Base-by-base conservation (phyloP, 2,888 invertebrate genomes). In the Himalopsyche anomala region DNA sequence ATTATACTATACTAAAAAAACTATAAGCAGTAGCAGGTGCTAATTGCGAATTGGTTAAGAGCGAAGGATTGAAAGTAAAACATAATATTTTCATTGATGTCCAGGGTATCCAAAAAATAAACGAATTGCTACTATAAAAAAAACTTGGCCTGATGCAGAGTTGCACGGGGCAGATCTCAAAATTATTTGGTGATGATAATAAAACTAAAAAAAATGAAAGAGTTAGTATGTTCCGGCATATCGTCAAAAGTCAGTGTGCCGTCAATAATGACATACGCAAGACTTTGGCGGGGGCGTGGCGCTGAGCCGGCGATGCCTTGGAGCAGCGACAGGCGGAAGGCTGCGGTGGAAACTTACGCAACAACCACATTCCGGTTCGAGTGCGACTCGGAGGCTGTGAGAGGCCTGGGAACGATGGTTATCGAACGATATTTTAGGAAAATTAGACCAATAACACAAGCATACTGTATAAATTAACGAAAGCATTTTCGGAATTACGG, bases 391-490 rank as follows among this genome's bases (percentile, higher is more conserved):
- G 38, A 74, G 74, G 74, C 74, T 36, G 74, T 36, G 28, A 36
- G 28, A 36, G 28, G 74, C 74, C 28, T 36, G 74, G 74, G 74
- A 74, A 74, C 36, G 74, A 74, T 74, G 74, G 36, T 36, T 36
- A 74, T 74, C 74, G 74, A 36, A 36, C 74, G 36, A 74, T 74
- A 74, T 74, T 74, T n/a, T 74, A 74, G 28, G 28, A 28, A 74
- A 74, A 74, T 74, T 74, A 74, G 74, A 74, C 12, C 74, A 74
- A 74, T 74, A 74, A 74, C n/a, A 28, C 12, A 74, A 74, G 36
- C 74, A 15, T 15, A 51, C 28, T 51, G 8, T 15, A 51, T 15
- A 51, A 6, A 15, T 15, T 5, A 51, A 15, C 51, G 5, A 15
- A 3, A 15, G 4, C 12, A 15, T 51, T 51, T 51, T 51, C 15